Base-by-base conservation (phyloP, 2,888 invertebrate genomes). In the Caenorhabditis afra region DNA sequence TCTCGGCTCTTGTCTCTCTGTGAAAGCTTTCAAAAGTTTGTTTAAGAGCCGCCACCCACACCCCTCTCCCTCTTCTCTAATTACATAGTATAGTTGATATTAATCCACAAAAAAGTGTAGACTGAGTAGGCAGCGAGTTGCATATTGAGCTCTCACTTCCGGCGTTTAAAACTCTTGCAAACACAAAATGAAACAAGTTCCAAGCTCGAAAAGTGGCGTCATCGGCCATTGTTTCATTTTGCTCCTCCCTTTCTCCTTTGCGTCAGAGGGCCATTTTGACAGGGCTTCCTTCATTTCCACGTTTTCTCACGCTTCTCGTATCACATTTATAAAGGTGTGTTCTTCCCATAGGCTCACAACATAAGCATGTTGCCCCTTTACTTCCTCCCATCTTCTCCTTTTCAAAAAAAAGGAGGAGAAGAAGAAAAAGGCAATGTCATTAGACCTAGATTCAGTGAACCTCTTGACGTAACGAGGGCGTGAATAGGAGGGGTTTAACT, bases 371-470 rank as follows among this genome's bases (percentile, higher is more conserved):
- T 64, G 11, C n/a, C 53, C 3, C 39, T 49, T 57, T 45, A 14
- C 8, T 29, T 18, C 18, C n/a, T 55, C 37, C 16, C 7, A 3
- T 5, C 4, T 29, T 3, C 29, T 29, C 29, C 3, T 7, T 29
- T n/a, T n/a, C n/a, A n/a, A n/a, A n/a, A n/a, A 7, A 29, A 29
- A 29, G 29, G 29, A 29, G 29, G 7, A 29, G 29, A 14, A 14
- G 41, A 29, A 57, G 14, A 64, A 64, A n/a, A n/a, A n/a, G n/a
- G n/a, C n/a, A n/a, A n/a, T n/a, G 50, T 73, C 57, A 64, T 73
- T 64, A 71, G 61, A 45, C 47, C n/a, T 57, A 44, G 49, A 73
- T 73, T 73, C 73, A 73, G 20, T 45, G 64, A 64, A 50, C 64
- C 64, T 11, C 11, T 52, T 73, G 73, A 73, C 73, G 73, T 73